A percentile compares a stretch with the other conserved stretches of the same genome.
phyloP scores from a whole-genome alignment of 64 coral and sea anemone genomes.

The Anthopleura sola region DNA sequence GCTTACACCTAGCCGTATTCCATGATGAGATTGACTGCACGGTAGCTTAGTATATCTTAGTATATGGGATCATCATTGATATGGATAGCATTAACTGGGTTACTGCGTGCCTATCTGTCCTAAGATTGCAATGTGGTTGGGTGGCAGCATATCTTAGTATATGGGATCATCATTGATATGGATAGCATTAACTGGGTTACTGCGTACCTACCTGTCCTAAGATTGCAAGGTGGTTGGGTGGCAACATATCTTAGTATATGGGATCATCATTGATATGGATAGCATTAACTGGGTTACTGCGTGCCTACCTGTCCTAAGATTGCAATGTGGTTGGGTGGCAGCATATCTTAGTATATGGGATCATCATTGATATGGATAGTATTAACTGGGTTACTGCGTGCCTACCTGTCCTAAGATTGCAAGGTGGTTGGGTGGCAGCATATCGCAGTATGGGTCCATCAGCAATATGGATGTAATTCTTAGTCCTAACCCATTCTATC shows the following conservation, averaged over 20 bases:
- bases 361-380: slow-evolving; percentile 18
- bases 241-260: neutral
- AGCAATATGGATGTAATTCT: slow-evolving; percentile 21
- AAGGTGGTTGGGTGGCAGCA: slow-evolving; percentile 28
- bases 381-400: neutral
- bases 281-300: neutral
- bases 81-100: slow-evolving; percentile 7
- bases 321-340: slow-evolving; percentile 24
- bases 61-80: slow-evolving; percentile 14
- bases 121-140: slow-evolving; percentile 30
- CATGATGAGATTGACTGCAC: too few relatives aligned
- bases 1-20: too few relatives aligned
- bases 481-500: slow-evolving; percentile 24
- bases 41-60: slow-evolving; percentile 24
- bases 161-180: too few relatives aligned
- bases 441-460: slow-evolving; percentile 15
- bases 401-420: slow-evolving; percentile 36
- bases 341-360: slow-evolving; percentile 17
- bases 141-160: slow-evolving; percentile 12
- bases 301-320: slow-evolving; percentile 26
- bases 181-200: too few relatives aligned
- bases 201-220: slow-evolving; percentile 15
- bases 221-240: slow-evolving; percentile 28
- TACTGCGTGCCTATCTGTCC: neutral
- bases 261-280: slow-evolving; percentile 26